Evolutionary conservation across 2,113 vertebrate species (phyloP).

Genomic region (Tretioscincus oriximinensis): DNA sequence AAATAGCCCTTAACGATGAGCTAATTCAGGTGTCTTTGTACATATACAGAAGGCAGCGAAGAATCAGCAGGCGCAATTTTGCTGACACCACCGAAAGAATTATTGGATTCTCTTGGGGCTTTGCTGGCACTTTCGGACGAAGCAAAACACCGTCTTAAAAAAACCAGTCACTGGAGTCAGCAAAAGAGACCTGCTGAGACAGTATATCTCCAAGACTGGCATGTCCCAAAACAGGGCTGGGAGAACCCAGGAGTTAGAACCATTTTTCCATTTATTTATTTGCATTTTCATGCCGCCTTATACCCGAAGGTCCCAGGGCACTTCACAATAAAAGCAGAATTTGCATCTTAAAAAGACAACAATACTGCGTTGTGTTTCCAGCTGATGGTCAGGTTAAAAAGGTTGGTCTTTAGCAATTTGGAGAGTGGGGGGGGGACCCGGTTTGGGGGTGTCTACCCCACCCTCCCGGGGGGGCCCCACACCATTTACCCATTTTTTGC

Average conservation of each 20-base stretch:
- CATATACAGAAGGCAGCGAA: background rate
- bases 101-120: background rate
- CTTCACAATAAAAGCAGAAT: too few species aligned
- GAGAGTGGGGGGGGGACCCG: too few species aligned
- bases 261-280: too few species aligned
- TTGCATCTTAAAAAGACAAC: too few species aligned
- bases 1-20: rapidly evolving
- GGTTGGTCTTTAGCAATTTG: too few species aligned
- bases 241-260: background rate
- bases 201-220: rapidly evolving
- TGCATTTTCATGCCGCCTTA: too few species aligned
- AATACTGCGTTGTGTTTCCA: too few species aligned
- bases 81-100: background rate
- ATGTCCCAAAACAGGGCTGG: rapidly evolving
- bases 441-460: too few species aligned
- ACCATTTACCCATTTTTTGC: too few species aligned
- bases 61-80: rapidly evolving
- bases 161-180: background rate
- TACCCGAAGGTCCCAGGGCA: too few species aligned
- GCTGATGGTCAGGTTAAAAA: too few species aligned
- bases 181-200: rapidly evolving
- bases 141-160: conserved; percentile 8
- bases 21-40: background rate
- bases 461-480: too few species aligned
- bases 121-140: background rate